phyloP scores from a whole-genome alignment of 2,797 vertebrate genomes.

The Micromesistius poutassou region DNA sequence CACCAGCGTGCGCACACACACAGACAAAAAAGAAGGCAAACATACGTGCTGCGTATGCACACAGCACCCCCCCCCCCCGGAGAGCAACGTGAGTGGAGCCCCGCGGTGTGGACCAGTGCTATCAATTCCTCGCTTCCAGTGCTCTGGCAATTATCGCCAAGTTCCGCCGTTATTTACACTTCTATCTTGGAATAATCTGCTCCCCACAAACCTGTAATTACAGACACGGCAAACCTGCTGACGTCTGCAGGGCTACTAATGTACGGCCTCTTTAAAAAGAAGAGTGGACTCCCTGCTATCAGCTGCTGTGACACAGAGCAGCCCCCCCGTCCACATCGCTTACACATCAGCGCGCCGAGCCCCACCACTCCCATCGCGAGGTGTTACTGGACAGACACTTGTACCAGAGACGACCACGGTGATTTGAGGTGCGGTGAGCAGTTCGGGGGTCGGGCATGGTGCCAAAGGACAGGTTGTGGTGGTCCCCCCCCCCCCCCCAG shows the following conservation, averaged over 20 bases:
- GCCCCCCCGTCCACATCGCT: background rate
- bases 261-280: background rate
- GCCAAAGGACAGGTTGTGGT: background rate
- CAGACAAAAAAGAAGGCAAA: background rate
- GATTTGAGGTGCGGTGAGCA: background rate
- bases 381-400: background rate
- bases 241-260: slow-evolving; percentile 17
- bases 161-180: slow-evolving; percentile 58
- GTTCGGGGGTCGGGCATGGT: background rate
- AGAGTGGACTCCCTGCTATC: background rate
- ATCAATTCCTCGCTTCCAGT: slow-evolving; percentile 54
- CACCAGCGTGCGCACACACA: background rate
- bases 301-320: background rate
- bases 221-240: slow-evolving; percentile 53
- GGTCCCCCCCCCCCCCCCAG: too few relatives aligned
- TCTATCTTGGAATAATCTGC: slow-evolving; percentile 32
- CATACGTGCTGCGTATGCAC: background rate
- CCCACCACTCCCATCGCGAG: background rate
- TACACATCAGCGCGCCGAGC: background rate
- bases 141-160: slow-evolving; percentile 51
- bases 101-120: slow-evolving; percentile 43
- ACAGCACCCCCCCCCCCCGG: slow-evolving; percentile 36
- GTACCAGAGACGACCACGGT: background rate
- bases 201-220: slow-evolving; percentile 51
- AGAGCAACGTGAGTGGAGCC: slow-evolving; percentile 62